These are phyloP conservation scores for Tachysurus vachellii DNA, from an alignment of 2,113 vertebrate genomes.

Conservation along the genomic window DNA sequence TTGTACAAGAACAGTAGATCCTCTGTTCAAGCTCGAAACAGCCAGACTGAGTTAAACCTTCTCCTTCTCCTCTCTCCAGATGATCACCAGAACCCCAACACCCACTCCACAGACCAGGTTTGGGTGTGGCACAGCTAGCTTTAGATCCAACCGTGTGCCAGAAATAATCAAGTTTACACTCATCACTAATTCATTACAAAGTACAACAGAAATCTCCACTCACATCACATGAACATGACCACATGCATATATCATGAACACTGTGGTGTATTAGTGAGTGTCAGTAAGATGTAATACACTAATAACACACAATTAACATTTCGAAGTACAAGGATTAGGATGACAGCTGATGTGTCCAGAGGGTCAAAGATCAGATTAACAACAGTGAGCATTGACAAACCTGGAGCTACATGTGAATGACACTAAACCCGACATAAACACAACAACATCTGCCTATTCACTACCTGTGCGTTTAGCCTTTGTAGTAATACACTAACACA, in stretches of 20 bases:
- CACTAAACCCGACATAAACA: constrained; percentile 1
- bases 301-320: background rate
- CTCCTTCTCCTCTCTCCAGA: constrained; percentile 2
- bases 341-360: constrained; percentile 8
- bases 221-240: background rate
- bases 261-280: constrained; percentile 4
- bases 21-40: constrained; percentile 53
- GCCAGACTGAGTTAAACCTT: background rate
- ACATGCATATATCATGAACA: background rate
- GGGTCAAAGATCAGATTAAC: constrained; percentile 18
- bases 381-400: background rate
- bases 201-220: background rate
- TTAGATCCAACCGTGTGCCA: background rate
- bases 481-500: background rate
- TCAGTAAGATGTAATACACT: background rate
- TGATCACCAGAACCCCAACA: constrained; percentile 8
- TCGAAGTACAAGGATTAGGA: background rate
- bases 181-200: background rate
- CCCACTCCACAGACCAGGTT: constrained; percentile 14
- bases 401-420: background rate
- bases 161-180: background rate
- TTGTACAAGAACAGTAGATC: constrained; percentile 63
- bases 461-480: background rate
- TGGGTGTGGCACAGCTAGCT: constrained; percentile 28
- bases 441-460: too few species aligned